Percentiles rank a stretch among this genome's conserved stretches.
phyloP scores from a whole-genome alignment of 1,140 invertebrate genomes.

The Arion vulgaris region DNA sequence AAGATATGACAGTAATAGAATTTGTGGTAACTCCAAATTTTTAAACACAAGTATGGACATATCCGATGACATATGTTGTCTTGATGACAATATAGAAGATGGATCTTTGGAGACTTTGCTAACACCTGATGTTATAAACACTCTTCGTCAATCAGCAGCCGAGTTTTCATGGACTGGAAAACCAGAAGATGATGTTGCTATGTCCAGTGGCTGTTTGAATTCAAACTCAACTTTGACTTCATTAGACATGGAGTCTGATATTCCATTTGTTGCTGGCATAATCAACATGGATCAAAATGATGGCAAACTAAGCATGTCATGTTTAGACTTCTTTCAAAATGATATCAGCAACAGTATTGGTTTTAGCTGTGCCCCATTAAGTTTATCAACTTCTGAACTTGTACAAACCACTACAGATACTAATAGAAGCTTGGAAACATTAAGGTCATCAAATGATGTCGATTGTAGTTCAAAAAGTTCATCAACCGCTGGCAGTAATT shows the following conservation, averaged over 20 bases:
- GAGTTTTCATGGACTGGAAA: background rate
- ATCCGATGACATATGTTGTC: background rate
- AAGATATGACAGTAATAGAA: background rate
- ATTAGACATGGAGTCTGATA: conserved; percentile 13
- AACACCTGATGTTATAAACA: conserved; percentile 15
- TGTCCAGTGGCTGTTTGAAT: background rate
- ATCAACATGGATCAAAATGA: conserved; percentile 20
- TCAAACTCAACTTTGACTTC: background rate
- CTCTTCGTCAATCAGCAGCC: background rate
- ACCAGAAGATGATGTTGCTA: background rate
- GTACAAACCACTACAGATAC: background rate
- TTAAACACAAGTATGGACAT: conserved; percentile 2
- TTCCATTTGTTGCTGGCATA: background rate
- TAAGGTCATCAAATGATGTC: background rate
- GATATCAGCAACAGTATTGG: background rate
- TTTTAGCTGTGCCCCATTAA: background rate
- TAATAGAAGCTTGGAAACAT: background rate
- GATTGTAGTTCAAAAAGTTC: background rate
- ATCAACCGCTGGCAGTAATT: background rate
- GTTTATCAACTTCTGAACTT: background rate
- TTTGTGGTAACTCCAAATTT: conserved; percentile 16
- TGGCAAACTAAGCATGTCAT: background rate
- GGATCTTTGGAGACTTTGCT: background rate
- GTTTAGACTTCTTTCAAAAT: background rate
- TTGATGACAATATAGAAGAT: conserved; percentile 34